phyloP scores from a whole-genome alignment of 2,888 invertebrate species.

The Tupiocoris notatus region DNA sequence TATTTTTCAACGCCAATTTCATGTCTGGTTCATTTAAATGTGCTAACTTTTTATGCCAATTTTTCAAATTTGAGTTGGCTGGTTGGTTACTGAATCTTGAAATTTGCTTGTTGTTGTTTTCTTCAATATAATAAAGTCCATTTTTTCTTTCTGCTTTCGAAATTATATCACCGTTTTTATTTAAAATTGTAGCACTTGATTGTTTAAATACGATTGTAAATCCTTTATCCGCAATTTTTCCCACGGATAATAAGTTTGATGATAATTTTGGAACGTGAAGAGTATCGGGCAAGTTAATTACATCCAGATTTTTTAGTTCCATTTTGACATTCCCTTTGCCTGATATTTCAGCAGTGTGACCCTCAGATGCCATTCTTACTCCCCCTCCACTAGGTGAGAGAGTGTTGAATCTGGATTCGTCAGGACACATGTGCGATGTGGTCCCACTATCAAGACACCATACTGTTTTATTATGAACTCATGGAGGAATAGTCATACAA shows the following conservation, averaged over 20 bases:
- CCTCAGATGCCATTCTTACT: not conserved
- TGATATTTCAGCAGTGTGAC: not conserved
- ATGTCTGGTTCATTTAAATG: not conserved
- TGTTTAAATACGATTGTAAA: not conserved
- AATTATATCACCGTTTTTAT: not conserved
- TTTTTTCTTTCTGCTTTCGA: not conserved
- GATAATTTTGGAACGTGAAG: not conserved
- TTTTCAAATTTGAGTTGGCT: not conserved
- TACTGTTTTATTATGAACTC: not conserved
- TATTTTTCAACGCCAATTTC: not conserved
- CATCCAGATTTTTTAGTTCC: not conserved
- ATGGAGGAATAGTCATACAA: not conserved
- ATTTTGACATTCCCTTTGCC: not conserved
- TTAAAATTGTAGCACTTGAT: not conserved
- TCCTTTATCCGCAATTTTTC: constrained; percentile 11
- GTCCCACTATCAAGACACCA: not conserved
- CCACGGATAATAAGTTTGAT: constrained; percentile 1
- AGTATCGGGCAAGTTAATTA: not conserved
- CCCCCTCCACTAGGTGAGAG: not conserved
- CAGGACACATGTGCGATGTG: not conserved
- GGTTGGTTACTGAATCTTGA: not conserved
- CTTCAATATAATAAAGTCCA: not conserved
- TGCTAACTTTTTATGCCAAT: constrained; percentile 3
- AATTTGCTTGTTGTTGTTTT: not conserved
- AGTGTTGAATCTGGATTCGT: not conserved